Base-by-base conservation (phyloP, 2,888 invertebrate species). In the Hyposoter dolosus region DNA sequence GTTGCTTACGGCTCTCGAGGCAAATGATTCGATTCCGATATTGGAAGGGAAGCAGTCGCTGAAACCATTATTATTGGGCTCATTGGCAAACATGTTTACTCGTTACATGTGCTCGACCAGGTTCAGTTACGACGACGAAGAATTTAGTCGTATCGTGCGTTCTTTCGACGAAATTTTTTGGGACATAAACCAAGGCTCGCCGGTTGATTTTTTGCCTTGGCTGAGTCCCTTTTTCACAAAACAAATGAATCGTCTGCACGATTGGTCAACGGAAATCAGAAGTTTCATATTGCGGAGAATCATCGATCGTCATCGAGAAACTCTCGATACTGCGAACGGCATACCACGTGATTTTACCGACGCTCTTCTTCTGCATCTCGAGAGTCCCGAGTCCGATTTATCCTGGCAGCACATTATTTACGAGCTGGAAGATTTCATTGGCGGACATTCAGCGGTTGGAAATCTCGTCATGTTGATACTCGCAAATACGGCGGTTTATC, bases 151-250 rank as follows among this genome's bases (percentile, higher is more conserved):
- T 82, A 95, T 97, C 7, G 97, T 97, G 0, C 95, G 96, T 35
- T 95, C 95, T 82, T 98, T 98, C 92, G 98, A 98, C 90, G 97
- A 97, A 89, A 98, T 98, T 75, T 98, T 98, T 94, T 98, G 97
- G 97, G 98, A 98, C 92, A 98, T 98, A 87, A 98, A 98, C 93
- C 97, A 98, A 90, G 98, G 98, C 0, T 98, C 98, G 92, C 97
- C 97, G 0, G 96, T 98, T 0, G 98, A 98, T 91, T 98, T 98
- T 91, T 91, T 98, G 32, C 98, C 98, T 0, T 98, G 97, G 97
- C 93, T 98, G 0, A 94, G 96, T 0, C 97, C 97, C 0, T 96
- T 97, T 84, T 98, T 97, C 93, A 94, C 94, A 3, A 95, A 95
- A 3, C 97, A 97, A 90, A 95, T 97, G 94, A 95, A 95, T 3